Evolutionary conservation across 2,113 vertebrate genomes (phyloP), one percentile per base, ranked within the genome.

Genomic region (Panthera tigris): DNA sequence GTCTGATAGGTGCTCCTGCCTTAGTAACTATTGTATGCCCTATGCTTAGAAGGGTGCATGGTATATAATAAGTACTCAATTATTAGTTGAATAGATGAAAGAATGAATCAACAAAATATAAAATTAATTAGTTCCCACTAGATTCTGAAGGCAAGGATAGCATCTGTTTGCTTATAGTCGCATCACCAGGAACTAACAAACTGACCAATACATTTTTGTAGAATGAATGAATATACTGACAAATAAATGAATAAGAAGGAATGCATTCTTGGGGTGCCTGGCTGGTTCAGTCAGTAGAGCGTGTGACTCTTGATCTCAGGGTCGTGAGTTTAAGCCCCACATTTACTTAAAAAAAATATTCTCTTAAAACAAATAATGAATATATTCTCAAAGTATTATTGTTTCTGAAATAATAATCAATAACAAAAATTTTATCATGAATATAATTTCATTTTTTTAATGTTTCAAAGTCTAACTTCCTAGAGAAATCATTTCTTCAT

Each of bases 381-480:
- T 83, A 83, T 39, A 78, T 81, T 81, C 15, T 55, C 83, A 89
- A 71, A 13, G 79, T 50, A 79, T 10, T 79, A 79, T 21, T 23
- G 76, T 5, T 94, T 95, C 6, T 73, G 45, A 96, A 78, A 52
- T 82, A 76, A 76, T 87, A 92, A 21, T 68, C 31, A 96, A 55
- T 82, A 52, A 91, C 61, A 68, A 91, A 91, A 94, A 69, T 89
- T 50, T 12, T 68, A 39, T 85, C 27, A 74, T 39, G 1, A 97
- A 69, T 63, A 52, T 61, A 82, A 69, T 96, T 92, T 94, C 1
- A 82, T 87, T 88, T 96, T 83, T 52, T 29, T 89, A 48, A 48
- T 45, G 33, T 89, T 80, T 89, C 78, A 76, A 97, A 97, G 52
- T 85, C 91, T 91, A 73, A 39, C n/a, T 89, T 91, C 52, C n/a